Evolutionary conservation across 1,140 invertebrate genomes (phyloP).

Genomic region (Drosophila pachea): DNA sequence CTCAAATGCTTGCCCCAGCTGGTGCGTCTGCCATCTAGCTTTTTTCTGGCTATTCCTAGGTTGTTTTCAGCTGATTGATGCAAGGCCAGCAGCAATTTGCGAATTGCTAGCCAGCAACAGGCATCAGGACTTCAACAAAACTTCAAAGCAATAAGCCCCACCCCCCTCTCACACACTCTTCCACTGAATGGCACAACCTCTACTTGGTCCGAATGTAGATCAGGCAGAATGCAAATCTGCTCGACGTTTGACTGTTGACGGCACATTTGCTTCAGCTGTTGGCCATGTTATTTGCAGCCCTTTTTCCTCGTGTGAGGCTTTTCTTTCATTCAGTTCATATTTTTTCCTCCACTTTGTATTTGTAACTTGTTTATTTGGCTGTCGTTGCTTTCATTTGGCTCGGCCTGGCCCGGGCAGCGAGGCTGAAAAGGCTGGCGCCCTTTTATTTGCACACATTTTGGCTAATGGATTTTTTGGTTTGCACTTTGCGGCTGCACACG

Average conservation of each 20-base stretch:
- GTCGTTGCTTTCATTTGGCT: slow-evolving; percentile 69
- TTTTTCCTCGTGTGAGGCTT: slow-evolving; percentile 5
- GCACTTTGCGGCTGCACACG: slow-evolving; percentile 64
- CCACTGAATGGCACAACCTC: slow-evolving; percentile 11
- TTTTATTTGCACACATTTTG: slow-evolving; percentile 71
- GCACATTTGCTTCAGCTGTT: slow-evolving; percentile 60
- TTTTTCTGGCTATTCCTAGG: not conserved
- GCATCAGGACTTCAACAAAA: slow-evolving; percentile 9
- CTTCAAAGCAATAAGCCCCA: slow-evolving; percentile 19
- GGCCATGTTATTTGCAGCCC: slow-evolving; percentile 48
- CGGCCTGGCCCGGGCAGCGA: slow-evolving; percentile 46
- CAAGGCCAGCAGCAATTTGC: slow-evolving; percentile 30
- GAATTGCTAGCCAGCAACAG: slow-evolving; percentile 17
- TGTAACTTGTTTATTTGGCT: slow-evolving; percentile 67
- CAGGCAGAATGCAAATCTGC: slow-evolving; percentile 69
- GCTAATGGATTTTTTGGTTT: slow-evolving; percentile 70
- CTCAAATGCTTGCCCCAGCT: not conserved
- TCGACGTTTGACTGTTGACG: slow-evolving; percentile 65
- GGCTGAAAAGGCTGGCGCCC: slow-evolving; percentile 47
- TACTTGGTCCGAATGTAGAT: slow-evolving; percentile 41
- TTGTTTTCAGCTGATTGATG: slow-evolving; percentile 3
- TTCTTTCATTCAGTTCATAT: slow-evolving; percentile 6
- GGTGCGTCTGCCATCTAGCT: not conserved
- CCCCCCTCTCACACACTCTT: not conserved
- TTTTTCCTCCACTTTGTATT: slow-evolving; percentile 20